These are phyloP conservation scores for Periophthalmus magnuspinnatus DNA, from an alignment of 2,797 vertebrate species.

Conservation along the genomic window DNA sequence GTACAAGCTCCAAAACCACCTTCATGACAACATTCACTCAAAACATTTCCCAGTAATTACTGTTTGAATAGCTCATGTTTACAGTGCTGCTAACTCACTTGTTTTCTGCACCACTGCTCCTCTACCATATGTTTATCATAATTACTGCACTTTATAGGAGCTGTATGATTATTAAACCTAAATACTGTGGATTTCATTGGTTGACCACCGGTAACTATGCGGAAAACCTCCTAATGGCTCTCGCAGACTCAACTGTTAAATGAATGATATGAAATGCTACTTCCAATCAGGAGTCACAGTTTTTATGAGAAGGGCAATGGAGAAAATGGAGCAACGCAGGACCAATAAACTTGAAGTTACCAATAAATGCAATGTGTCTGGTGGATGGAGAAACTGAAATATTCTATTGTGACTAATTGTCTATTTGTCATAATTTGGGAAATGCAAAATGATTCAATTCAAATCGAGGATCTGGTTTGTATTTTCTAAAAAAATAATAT, in stretches of 20 bases:
- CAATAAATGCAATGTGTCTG: background rate
- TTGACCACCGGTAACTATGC: conserved; percentile 4
- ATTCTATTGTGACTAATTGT: background rate
- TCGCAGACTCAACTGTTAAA: conserved; percentile 3
- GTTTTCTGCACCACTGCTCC: background rate
- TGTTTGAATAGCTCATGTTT: conserved; percentile 16
- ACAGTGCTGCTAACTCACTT: background rate
- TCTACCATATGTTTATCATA: background rate
- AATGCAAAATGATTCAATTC: no score
- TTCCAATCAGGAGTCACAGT: conserved; percentile 1
- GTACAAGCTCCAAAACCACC: conserved; percentile 34
- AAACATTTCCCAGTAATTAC: conserved; percentile 21
- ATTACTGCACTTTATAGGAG: background rate
- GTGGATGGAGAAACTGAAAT: background rate
- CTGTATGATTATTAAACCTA: background rate
- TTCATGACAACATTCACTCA: conserved; percentile 11
- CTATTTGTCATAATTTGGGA: no score
- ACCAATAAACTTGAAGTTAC: background rate
- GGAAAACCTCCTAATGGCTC: conserved; percentile 6
- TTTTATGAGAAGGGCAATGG: background rate
- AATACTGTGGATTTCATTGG: conserved; percentile 3
- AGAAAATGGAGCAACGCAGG: background rate
- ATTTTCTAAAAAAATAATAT: no score
- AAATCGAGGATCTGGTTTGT: no score
- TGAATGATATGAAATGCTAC: conserved; percentile 4